Percentiles rank a stretch among this genome's conserved stretches.
Conservation (phyloP, 1,140 invertebrate species). For the Drosophila subpulchrella region DNA sequence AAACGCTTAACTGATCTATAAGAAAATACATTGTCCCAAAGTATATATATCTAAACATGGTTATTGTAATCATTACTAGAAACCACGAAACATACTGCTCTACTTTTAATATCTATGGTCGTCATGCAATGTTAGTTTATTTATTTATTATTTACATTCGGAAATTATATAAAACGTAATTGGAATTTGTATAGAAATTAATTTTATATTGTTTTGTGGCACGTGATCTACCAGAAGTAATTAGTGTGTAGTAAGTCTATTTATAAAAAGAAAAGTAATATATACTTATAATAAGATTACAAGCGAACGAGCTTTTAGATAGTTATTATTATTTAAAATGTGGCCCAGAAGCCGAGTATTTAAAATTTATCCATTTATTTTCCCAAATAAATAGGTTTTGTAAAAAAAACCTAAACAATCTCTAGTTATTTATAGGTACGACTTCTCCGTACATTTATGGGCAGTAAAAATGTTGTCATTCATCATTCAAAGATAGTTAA, state of each 20-base stretch:
- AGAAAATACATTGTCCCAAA: neutral
- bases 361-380: too few species aligned
- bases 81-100: neutral
- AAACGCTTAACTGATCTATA: neutral
- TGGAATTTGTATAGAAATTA: neutral
- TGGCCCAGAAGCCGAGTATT: neutral
- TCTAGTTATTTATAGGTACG: neutral
- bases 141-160: neutral
- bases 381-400: too few species aligned
- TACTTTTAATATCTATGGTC: neutral
- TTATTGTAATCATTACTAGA: neutral
- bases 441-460: neutral
- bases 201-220: neutral
- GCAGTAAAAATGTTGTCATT: constrained; percentile 20
- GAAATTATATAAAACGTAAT: neutral
- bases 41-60: neutral
- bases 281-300: neutral
- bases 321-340: too few species aligned
- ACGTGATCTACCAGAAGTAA: neutral
- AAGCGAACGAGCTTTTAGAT: too few species aligned
- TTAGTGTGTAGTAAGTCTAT: neutral
- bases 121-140: neutral
- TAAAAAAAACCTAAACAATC: too few species aligned
- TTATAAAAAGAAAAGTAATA: too few species aligned
- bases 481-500: constrained; percentile 26